Evolutionary conservation across 2,113 vertebrate species (phyloP), one percentile per base, ranked within the genome.

Genomic region (Pachycephala philippinensis): DNA sequence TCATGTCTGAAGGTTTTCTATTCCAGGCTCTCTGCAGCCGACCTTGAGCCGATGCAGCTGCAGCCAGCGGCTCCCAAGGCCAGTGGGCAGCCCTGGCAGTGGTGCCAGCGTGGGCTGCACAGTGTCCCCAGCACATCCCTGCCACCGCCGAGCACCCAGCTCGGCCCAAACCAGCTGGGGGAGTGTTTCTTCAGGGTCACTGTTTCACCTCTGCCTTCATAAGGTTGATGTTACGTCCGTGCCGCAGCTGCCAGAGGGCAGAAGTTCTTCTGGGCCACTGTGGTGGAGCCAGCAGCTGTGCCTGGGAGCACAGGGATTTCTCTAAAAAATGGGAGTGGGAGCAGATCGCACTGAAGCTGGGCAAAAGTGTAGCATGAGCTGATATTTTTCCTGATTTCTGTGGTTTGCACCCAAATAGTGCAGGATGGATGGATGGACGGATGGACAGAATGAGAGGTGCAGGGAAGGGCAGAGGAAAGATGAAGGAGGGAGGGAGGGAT

Each of bases 121-220:
- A 35, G 31, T 9, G 30, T 33, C 26, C 78, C 79, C 15, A 35
- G 0, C 47, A 19, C 6, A 7, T 33, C 71, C 47, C 87, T 37
- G 71, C 50, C 21, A 22, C 23, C 40, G 40, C 37, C 2, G 0
- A 11, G 37, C 61, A 23, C 3, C 40, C 74, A 30, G 28, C 79
- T 50, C 39, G 1, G 26, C 33, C 69, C 1, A 0, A 7, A 13
- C 0, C 0, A 2, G 13, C 18, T 1, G 7, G 5, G 56, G 24
- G 5, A 23, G 16, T 19, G 28, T 5, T 22, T 7, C n/a, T 16
- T 13, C 2, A 33, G 68, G 42, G 33, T 31, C 68, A 13, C 11
- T 7, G 0, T 22, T 39, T 19, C 44, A 23, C 10, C 15, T 28
- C 56, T 47, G 31, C 39, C 49, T 39, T 28, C 5, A 0, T 1